phyloP scores from a whole-genome alignment of 2,797 vertebrate genomes.

The Paguma larvata region DNA sequence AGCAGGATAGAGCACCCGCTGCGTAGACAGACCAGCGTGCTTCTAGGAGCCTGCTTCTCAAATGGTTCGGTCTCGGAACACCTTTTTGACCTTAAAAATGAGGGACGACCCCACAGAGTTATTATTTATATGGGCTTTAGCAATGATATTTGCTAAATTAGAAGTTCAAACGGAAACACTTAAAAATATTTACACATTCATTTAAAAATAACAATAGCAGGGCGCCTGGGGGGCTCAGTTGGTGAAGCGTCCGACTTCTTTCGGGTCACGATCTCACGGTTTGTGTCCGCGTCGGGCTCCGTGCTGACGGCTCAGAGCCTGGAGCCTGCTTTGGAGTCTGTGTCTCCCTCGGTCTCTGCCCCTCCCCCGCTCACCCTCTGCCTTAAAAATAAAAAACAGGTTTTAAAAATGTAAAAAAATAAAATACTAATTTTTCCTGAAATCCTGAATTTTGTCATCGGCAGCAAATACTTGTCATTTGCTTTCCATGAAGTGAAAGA shows the following conservation, averaged over 20 bases:
- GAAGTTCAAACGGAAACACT: neutral
- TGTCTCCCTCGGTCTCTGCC: too few relatives aligned
- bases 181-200: neutral
- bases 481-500: neutral
- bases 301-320: too few relatives aligned
- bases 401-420: too few relatives aligned
- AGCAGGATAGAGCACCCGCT: fast-evolving
- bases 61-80: too few relatives aligned
- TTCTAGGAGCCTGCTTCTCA: neutral
- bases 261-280: too few relatives aligned
- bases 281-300: fast-evolving
- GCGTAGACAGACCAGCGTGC: neutral
- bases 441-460: neutral
- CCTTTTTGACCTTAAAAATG: neutral
- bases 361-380: too few relatives aligned
- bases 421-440: neutral
- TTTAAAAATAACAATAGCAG: neutral
- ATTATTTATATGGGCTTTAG: fast-evolving
- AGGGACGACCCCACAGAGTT: neutral
- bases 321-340: too few relatives aligned
- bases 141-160: neutral
- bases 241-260: too few relatives aligned
- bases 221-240: too few relatives aligned
- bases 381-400: too few relatives aligned
- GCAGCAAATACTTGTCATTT: neutral